These are phyloP conservation scores for Drosophila limbata DNA, from an alignment of 2,888 invertebrate genomes.

Conservation along the genomic window DNA sequence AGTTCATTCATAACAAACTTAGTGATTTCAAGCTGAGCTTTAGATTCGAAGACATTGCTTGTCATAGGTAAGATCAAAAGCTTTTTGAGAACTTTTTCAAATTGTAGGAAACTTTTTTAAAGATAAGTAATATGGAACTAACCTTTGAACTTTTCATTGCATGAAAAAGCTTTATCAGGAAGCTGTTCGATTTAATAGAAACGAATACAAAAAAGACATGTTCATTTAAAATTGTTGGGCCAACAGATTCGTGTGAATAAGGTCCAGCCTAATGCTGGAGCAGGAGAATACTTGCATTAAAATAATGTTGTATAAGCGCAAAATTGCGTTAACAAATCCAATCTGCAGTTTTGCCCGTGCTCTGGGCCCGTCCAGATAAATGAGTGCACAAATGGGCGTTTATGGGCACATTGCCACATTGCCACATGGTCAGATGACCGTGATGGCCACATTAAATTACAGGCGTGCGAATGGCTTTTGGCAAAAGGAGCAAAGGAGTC, in stretches of 20 bases:
- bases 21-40: too few relatives aligned
- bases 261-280: slow-evolving; percentile 47
- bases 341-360: slow-evolving; percentile 48
- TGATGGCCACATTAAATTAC: slow-evolving; percentile 72
- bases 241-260: not conserved
- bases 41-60: too few relatives aligned
- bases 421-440: slow-evolving; percentile 20
- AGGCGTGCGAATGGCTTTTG: slow-evolving; percentile 58
- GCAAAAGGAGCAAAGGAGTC: slow-evolving; percentile 15
- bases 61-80: too few relatives aligned
- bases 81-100: too few relatives aligned
- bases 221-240: too few relatives aligned
- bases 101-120: too few relatives aligned
- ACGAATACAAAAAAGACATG: too few relatives aligned
- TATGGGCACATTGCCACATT: slow-evolving; percentile 25
- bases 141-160: too few relatives aligned
- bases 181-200: too few relatives aligned
- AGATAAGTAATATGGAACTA: too few relatives aligned
- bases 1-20: too few relatives aligned
- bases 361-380: slow-evolving; percentile 28
- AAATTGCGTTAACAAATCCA: slow-evolving; percentile 74
- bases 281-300: slow-evolving; percentile 65
- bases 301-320: slow-evolving; percentile 71
- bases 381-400: slow-evolving; percentile 47
- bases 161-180: too few relatives aligned